phyloP scores from a whole-genome alignment of 2,797 vertebrate genomes.

The Lacerta bilineata region DNA sequence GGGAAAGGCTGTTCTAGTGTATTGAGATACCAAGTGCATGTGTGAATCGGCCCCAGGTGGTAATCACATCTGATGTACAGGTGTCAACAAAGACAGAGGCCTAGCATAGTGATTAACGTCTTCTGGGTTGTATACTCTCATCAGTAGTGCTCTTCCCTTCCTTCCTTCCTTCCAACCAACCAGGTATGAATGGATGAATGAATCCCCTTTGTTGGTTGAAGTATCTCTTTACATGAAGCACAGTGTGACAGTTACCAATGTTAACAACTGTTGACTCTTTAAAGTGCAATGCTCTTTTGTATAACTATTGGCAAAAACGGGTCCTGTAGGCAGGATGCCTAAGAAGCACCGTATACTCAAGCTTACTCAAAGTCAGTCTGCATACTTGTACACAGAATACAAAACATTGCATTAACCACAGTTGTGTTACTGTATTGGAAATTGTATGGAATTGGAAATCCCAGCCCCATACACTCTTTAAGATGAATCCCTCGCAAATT shows the following conservation, averaged over 20 bases:
- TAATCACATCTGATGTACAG: not conserved
- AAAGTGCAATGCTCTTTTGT: not conserved
- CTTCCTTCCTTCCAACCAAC: not conserved
- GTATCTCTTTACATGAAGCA: not conserved
- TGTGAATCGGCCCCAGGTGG: not conserved
- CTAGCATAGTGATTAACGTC: not conserved
- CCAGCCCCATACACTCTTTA: conserved; percentile 10
- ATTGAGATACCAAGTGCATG: not conserved
- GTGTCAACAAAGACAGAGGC: not conserved
- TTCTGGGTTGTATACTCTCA: not conserved
- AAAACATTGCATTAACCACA: too few relatives aligned
- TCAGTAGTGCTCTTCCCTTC: not conserved
- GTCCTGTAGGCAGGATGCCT: not conserved
- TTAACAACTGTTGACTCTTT: not conserved
- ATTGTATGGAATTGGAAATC: not conserved
- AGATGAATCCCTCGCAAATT: conserved; percentile 32
- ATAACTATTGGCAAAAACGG: not conserved
- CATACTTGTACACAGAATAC: not conserved
- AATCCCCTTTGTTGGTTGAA: not conserved
- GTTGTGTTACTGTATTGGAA: too few relatives aligned
- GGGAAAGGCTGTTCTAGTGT: not conserved
- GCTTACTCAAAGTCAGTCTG: not conserved
- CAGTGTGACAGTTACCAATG: not conserved
- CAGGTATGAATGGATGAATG: not conserved
- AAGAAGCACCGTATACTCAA: not conserved